These are phyloP conservation scores for Rugalucina vietnamica DNA, from an alignment of 2,888 invertebrate genomes.

Conservation along the genomic window DNA sequence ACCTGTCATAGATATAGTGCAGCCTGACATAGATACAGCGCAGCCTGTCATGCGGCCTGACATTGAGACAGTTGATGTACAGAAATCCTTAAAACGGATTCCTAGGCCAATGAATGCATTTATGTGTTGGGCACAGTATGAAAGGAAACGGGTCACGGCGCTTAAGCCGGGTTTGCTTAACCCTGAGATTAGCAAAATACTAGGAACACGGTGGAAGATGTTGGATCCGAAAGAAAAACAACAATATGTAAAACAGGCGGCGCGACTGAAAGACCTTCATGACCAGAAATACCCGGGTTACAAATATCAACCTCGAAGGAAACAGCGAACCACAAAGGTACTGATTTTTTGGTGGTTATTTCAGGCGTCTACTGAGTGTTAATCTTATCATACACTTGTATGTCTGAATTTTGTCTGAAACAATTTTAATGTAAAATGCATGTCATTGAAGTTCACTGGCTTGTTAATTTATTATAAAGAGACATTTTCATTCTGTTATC, in stretches of 20 bases:
- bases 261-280: neutral
- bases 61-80: neutral
- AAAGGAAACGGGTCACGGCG: neutral
- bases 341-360: too few species aligned
- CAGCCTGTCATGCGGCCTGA: neutral
- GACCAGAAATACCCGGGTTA: neutral
- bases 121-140: neutral
- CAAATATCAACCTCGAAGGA: neutral
- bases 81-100: neutral
- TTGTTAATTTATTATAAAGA: too few species aligned
- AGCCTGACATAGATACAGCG: too few species aligned
- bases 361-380: too few species aligned
- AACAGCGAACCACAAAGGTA: too few species aligned
- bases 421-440: too few species aligned
- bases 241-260: neutral
- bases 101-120: neutral
- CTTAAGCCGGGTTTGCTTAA: neutral
- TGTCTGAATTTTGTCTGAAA: too few species aligned
- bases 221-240: neutral
- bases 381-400: too few species aligned
- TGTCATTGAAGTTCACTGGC: too few species aligned
- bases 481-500: too few species aligned
- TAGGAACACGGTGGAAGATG: neutral
- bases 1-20: too few species aligned
- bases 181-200: neutral